Percentiles rank a stretch among this genome's conserved stretches.
These are phyloP conservation scores for Xyrichtys novacula DNA, from an alignment of 2,797 vertebrate genomes.

Conservation along the genomic window DNA sequence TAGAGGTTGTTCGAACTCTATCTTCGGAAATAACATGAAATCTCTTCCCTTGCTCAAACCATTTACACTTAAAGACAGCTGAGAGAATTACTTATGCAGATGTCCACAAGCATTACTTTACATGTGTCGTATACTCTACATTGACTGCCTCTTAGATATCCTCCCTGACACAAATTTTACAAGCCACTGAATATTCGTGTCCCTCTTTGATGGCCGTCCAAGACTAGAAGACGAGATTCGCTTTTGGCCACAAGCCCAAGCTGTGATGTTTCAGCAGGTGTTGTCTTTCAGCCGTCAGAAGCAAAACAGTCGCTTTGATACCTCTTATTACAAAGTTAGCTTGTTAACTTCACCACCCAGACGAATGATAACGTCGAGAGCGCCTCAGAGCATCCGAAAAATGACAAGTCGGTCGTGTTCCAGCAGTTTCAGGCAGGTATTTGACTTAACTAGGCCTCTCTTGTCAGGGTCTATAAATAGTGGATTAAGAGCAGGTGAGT, in stretches of 20 bases:
- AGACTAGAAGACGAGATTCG: not conserved
- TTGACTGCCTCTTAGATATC: no score
- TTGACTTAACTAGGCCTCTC: conserved; percentile 3
- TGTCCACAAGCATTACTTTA: no score
- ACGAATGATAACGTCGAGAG: not conserved
- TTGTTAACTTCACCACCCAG: not conserved
- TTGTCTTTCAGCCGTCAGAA: conserved; percentile 7
- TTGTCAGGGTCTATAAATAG: not conserved
- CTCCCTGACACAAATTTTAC: not conserved
- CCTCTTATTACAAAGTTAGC: not conserved
- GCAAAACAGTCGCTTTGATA: conserved; percentile 1
- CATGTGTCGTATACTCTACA: no score
- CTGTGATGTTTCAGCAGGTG: conserved; percentile 2
- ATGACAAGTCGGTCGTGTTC: not conserved
- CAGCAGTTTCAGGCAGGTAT: not conserved
- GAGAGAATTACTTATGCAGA: no score
- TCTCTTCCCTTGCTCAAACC: no score
- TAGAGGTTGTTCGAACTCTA: no score
- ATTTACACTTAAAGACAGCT: no score
- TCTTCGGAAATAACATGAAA: no score
- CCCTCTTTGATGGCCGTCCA: not conserved
- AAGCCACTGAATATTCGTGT: not conserved
- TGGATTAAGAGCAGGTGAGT: not conserved
- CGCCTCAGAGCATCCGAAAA: not conserved
- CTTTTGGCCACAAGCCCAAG: not conserved